A percentile compares a stretch with the other conserved stretches of the same genome.
Conservation (phyloP, 2,113 vertebrate species). For the Myrmecobius fasciatus region DNA sequence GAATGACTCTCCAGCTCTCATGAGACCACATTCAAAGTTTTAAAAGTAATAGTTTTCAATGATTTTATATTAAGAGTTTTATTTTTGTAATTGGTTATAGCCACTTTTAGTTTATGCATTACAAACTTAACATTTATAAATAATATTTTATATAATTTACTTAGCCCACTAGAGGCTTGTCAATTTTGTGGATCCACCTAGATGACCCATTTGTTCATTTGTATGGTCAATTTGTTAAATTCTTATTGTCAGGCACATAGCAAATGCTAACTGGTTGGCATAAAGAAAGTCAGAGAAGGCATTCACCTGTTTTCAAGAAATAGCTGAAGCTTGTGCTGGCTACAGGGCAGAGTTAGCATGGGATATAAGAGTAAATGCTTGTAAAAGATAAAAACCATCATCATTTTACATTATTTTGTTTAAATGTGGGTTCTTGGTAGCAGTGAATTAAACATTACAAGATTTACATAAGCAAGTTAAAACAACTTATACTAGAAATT, state of each 20-base stretch:
- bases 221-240: background rate
- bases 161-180: background rate
- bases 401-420: background rate
- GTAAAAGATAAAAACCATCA: background rate
- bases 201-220: background rate
- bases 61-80: background rate
- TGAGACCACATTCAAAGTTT: background rate
- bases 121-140: background rate
- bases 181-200: background rate
- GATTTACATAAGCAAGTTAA: conserved; percentile 2
- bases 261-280: background rate
- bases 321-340: background rate
- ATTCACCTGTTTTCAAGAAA: background rate
- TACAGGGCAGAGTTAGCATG: background rate
- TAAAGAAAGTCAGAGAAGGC: background rate
- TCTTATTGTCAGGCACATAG: background rate
- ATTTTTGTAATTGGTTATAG: background rate
- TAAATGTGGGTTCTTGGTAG: background rate
- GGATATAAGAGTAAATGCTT: background rate
- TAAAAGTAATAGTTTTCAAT: background rate
- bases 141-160: background rate
- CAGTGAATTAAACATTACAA: conserved; percentile 12
- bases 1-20: background rate
- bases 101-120: background rate
- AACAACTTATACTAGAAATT: background rate